phyloP scores from a whole-genome alignment of 2,113 vertebrate species.

The Diphyllodes magnificus region DNA sequence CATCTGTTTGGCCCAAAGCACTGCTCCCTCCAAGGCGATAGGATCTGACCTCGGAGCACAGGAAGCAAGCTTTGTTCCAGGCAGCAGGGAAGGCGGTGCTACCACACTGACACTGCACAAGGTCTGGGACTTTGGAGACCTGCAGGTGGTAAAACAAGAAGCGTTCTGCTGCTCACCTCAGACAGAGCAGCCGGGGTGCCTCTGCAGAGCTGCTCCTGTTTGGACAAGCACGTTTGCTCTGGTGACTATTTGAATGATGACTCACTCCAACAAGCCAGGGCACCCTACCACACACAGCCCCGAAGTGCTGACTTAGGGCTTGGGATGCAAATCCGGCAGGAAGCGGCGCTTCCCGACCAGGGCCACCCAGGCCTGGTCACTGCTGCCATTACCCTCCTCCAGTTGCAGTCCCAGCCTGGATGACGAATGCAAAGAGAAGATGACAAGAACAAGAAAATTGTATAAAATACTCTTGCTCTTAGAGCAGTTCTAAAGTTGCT shows the following conservation, averaged over 20 bases:
- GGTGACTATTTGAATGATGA: slow-evolving; percentile 64
- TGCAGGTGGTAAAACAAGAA: not conserved
- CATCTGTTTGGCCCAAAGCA: not conserved
- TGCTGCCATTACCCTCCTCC: not conserved
- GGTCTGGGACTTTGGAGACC: not conserved
- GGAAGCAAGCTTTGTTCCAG: not conserved
- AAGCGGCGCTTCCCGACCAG: slow-evolving; percentile 14
- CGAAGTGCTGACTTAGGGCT: slow-evolving; percentile 59
- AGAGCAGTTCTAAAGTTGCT: not conserved
- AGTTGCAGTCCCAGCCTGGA: not conserved
- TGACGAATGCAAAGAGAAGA: not conserved
- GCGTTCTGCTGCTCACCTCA: not conserved
- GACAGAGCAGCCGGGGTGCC: not conserved
- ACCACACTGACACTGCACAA: fast-evolving
- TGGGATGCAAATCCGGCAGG: slow-evolving; percentile 43
- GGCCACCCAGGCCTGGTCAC: not conserved
- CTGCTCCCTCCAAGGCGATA: not conserved
- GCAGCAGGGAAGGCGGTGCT: not conserved
- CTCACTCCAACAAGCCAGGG: slow-evolving; percentile 67
- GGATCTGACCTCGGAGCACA: not conserved
- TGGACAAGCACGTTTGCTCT: slow-evolving; percentile 43
- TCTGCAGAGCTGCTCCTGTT: slow-evolving; percentile 40
- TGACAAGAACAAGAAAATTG: not conserved
- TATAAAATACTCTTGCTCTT: not conserved
- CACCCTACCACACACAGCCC: slow-evolving; percentile 34